Percentiles rank a stretch among this genome's conserved stretches.
Conservation (phyloP, 2,113 vertebrate genomes). For the Epinephelus cyanopodus region DNA sequence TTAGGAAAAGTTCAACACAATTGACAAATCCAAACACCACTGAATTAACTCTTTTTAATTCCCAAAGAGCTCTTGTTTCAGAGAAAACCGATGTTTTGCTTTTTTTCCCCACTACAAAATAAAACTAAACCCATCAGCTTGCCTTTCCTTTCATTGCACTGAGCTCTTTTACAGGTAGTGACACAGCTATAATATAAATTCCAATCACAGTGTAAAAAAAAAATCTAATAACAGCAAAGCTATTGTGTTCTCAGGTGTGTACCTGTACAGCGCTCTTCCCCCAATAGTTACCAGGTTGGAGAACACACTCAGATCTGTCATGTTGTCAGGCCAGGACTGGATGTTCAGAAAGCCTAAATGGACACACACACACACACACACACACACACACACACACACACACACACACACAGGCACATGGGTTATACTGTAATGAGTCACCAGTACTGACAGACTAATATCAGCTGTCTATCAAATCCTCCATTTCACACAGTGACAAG, state of each 20-base stretch:
- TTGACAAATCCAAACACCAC: not conserved
- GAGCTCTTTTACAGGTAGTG: not conserved
- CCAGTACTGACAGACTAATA: constrained; percentile 18
- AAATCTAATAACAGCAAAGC: not conserved
- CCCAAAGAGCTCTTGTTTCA: too few relatives aligned
- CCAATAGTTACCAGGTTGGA: constrained; percentile 96
- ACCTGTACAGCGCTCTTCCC: constrained; percentile 96
- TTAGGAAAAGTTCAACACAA: not conserved
- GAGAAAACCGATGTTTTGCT: too few relatives aligned
- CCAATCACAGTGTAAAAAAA: not conserved
- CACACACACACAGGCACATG: constrained; percentile 29
- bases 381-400: constrained; percentile 21
- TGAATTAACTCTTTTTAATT: not conserved
- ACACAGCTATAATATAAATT: not conserved
- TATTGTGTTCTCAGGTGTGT: constrained; percentile 85
- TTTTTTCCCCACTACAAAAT: too few relatives aligned
- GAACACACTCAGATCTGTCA: constrained; percentile 97
- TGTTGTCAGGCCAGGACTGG: constrained; percentile 98
- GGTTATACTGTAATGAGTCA: constrained; percentile 50
- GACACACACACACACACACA: constrained; percentile 22
- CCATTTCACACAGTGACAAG: constrained; percentile 44
- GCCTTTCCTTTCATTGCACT: too few relatives aligned
- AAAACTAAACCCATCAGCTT: not conserved
- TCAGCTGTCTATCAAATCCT: constrained; percentile 46
- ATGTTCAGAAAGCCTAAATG: constrained; percentile 94